A percentile compares a stretch with the other conserved stretches of the same genome.
Evolutionary conservation across 2,888 invertebrate genomes (phyloP).

Genomic region (Colostygia pectinataria): DNA sequence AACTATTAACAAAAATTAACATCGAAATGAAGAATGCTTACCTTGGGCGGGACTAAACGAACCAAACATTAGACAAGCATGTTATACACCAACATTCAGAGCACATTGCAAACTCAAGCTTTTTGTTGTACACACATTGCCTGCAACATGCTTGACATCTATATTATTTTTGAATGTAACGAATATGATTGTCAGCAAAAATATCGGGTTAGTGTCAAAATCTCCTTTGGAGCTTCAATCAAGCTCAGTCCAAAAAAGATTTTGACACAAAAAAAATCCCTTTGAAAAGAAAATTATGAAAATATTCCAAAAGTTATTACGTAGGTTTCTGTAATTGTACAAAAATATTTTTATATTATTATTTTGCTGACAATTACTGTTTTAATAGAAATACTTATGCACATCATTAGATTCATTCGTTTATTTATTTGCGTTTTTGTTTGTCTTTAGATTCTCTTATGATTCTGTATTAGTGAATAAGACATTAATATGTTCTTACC

Average conservation of each 20-base stretch:
- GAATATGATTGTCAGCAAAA: too few relatives aligned
- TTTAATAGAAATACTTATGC: too few relatives aligned
- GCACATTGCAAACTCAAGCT: slow-evolving; percentile 59
- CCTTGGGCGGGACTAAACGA: slow-evolving; percentile 20
- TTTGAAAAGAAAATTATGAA: too few relatives aligned
- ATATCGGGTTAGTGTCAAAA: too few relatives aligned
- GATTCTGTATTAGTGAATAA: not conserved
- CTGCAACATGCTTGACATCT: slow-evolving; percentile 52
- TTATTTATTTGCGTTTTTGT: not conserved
- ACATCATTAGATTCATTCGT: too few relatives aligned
- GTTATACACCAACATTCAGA: slow-evolving; percentile 55
- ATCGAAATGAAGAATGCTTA: slow-evolving; percentile 27
- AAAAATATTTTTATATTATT: too few relatives aligned
- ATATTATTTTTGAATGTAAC: slow-evolving; percentile 30
- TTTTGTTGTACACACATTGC: slow-evolving; percentile 50
- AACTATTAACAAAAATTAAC: slow-evolving; percentile 16
- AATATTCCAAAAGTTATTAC: too few relatives aligned
- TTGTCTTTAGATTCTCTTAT: slow-evolving; percentile 17
- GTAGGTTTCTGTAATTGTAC: too few relatives aligned
- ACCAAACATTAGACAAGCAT: slow-evolving; percentile 33
- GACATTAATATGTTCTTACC: slow-evolving; percentile 57
- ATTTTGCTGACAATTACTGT: too few relatives aligned
- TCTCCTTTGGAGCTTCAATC: too few relatives aligned
- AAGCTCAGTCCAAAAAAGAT: too few relatives aligned
- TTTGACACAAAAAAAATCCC: too few relatives aligned